phyloP scores from a whole-genome alignment of 2,888 invertebrate species.

The Oxycera nigricornis region DNA sequence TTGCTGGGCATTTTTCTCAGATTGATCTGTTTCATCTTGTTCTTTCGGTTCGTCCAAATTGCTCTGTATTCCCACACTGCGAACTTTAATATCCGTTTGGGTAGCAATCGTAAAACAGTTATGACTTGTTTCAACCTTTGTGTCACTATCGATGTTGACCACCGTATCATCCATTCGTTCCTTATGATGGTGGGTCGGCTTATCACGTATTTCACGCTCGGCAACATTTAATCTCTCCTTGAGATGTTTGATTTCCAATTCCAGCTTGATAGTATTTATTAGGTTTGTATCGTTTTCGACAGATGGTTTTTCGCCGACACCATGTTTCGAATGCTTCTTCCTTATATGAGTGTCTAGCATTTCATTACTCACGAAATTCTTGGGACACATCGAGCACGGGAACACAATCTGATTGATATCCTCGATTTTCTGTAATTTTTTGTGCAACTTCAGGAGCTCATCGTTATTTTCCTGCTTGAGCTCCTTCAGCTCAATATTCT shows the following conservation, averaged over 20 bases:
- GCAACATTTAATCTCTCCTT: slow-evolving; percentile 70
- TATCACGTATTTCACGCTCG: slow-evolving; percentile 58
- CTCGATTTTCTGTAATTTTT: slow-evolving; percentile 58
- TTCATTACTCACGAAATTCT: slow-evolving; percentile 60
- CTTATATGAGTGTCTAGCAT: slow-evolving; percentile 58
- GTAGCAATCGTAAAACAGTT: not conserved
- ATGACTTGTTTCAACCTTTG: not conserved
- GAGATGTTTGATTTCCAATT: slow-evolving; percentile 69
- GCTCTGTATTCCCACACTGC: slow-evolving; percentile 46
- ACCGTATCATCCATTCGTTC: not conserved
- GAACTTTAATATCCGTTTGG: slow-evolving; percentile 27
- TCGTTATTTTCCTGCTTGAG: slow-evolving; percentile 54
- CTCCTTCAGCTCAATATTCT: slow-evolving; percentile 53
- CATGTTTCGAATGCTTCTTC: slow-evolving; percentile 53
- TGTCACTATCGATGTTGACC: not conserved
- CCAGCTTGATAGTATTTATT: slow-evolving; percentile 70
- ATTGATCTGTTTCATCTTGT: slow-evolving; percentile 42
- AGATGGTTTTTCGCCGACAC: slow-evolving; percentile 42
- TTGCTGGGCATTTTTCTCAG: not conserved
- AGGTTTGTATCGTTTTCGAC: slow-evolving; percentile 60
- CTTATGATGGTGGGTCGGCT: slow-evolving; percentile 2
- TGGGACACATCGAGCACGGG: slow-evolving; percentile 59
- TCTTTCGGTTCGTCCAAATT: slow-evolving; percentile 48
- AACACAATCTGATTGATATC: slow-evolving; percentile 58
- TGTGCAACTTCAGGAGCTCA: slow-evolving; percentile 57